These are phyloP conservation scores for Sinonovacula constricta DNA, from an alignment of 1,140 invertebrate genomes.

Conservation along the genomic window DNA sequence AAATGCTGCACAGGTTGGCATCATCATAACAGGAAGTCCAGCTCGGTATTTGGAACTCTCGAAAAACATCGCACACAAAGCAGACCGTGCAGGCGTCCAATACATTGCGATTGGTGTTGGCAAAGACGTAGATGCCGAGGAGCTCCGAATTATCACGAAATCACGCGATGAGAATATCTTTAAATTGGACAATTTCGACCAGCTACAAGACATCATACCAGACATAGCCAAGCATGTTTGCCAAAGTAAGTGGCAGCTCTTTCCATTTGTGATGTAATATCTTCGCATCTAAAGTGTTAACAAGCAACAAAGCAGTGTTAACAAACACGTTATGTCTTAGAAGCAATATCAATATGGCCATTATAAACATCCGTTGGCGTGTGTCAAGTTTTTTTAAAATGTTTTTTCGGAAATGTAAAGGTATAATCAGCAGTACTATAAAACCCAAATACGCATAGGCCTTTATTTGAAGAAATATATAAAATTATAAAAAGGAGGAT, in stretches of 20 bases:
- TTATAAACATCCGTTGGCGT: too few relatives aligned
- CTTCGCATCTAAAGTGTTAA: too few relatives aligned
- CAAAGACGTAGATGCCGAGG: constrained; percentile 23
- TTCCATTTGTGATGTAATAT: too few relatives aligned
- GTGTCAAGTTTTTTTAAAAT: too few relatives aligned
- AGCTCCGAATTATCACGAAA: constrained; percentile 25
- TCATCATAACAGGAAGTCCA: constrained; percentile 58
- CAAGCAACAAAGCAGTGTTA: too few relatives aligned
- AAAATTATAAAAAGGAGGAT: too few relatives aligned
- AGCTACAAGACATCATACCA: constrained; percentile 17
- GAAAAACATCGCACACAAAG: constrained; percentile 56
- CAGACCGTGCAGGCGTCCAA: constrained; percentile 58
- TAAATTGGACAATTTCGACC: constrained; percentile 18
- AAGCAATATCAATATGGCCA: too few relatives aligned
- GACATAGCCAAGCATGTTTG: constrained; percentile 36
- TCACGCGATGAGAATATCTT: constrained; percentile 20
- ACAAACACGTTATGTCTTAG: too few relatives aligned
- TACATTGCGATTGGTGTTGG: constrained; percentile 60
- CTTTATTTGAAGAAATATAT: too few relatives aligned
- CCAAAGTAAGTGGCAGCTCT: constrained; percentile 19
- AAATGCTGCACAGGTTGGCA: constrained; percentile 55
- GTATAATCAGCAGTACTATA: too few relatives aligned
- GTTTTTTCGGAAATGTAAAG: too few relatives aligned
- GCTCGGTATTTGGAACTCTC: constrained; percentile 52
- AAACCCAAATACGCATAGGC: too few relatives aligned